A percentile compares a stretch with the other conserved stretches of the same genome.
Conservation (phyloP, 2,113 vertebrate species). For the Spheniscus mendiculus region DNA sequence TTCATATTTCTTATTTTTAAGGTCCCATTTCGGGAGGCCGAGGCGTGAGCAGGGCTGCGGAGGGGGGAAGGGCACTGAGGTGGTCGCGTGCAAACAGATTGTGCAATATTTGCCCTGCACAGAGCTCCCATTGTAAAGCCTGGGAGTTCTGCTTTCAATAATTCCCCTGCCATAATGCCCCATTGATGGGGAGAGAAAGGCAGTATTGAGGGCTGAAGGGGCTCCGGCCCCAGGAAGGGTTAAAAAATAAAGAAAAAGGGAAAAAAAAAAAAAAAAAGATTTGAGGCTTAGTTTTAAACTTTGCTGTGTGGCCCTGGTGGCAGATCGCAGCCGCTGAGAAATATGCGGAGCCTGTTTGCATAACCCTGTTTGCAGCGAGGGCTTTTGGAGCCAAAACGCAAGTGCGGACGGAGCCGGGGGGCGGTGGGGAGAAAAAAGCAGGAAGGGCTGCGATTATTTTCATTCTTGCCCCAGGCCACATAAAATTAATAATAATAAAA, state of each 20-base stretch:
- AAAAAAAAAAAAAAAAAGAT: background rate
- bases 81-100: slow-evolving; percentile 73
- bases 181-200: slow-evolving; percentile 79
- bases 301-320: slow-evolving; percentile 55
- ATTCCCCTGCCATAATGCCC: slow-evolving; percentile 77
- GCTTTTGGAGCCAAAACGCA: background rate
- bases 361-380: slow-evolving; percentile 37
- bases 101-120: slow-evolving; percentile 74
- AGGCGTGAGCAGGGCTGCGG: slow-evolving; percentile 45
- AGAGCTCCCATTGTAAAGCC: slow-evolving; percentile 79
- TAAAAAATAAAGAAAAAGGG: slow-evolving; percentile 59
- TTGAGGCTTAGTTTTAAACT: slow-evolving; percentile 29
- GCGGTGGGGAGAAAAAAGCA: background rate
- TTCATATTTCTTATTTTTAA: slow-evolving; percentile 66
- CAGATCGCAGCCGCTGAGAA: slow-evolving; percentile 17
- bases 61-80: slow-evolving; percentile 65
- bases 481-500: slow-evolving; percentile 4
- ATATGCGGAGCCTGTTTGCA: slow-evolving; percentile 42
- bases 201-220: slow-evolving; percentile 71
- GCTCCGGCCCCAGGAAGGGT: slow-evolving; percentile 54
- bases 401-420: background rate
- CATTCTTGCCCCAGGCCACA: slow-evolving; percentile 41
- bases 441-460: slow-evolving; percentile 57
- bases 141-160: slow-evolving; percentile 80
- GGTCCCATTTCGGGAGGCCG: slow-evolving; percentile 27